Evolutionary conservation across 1,140 invertebrate genomes (phyloP).

Genomic region (Macrosteles quadrilineatus): DNA sequence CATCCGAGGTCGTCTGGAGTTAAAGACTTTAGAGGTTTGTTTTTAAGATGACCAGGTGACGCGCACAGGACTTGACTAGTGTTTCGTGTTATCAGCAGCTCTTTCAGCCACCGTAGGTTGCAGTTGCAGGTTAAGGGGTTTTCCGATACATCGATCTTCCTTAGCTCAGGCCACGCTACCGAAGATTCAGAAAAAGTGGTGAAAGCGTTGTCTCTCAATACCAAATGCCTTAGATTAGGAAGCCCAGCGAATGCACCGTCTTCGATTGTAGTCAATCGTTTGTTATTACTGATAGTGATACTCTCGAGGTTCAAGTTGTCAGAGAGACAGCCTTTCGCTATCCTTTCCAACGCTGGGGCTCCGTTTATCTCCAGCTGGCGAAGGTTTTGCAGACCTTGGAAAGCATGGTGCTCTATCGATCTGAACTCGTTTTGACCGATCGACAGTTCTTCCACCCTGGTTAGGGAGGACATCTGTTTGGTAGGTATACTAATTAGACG

Average conservation of each 20-base stretch:
- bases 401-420: constrained; percentile 66
- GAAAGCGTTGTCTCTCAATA: constrained; percentile 77
- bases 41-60: constrained; percentile 67
- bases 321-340: constrained; percentile 74
- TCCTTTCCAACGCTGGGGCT: constrained; percentile 64
- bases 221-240: constrained; percentile 72
- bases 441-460: constrained; percentile 73
- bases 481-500: constrained; percentile 73
- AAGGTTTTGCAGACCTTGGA: constrained; percentile 73
- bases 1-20: constrained; percentile 77
- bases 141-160: constrained; percentile 73
- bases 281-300: constrained; percentile 74
- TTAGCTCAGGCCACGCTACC: constrained; percentile 75
- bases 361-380: constrained; percentile 75
- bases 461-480: constrained; percentile 66
- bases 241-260: constrained; percentile 74
- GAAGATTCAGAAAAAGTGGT: constrained; percentile 70
- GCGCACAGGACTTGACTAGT: constrained; percentile 73
- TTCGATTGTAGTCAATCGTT: constrained; percentile 67
- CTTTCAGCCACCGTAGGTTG: constrained; percentile 74
- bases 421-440: constrained; percentile 82
- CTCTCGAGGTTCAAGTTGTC: constrained; percentile 80
- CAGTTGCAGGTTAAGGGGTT: constrained; percentile 84
- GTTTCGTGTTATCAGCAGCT: constrained; percentile 68
- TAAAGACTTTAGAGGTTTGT: constrained; percentile 66